Conservation (phyloP, 2,797 vertebrate genomes). For the Carcharodon carcharias region DNA sequence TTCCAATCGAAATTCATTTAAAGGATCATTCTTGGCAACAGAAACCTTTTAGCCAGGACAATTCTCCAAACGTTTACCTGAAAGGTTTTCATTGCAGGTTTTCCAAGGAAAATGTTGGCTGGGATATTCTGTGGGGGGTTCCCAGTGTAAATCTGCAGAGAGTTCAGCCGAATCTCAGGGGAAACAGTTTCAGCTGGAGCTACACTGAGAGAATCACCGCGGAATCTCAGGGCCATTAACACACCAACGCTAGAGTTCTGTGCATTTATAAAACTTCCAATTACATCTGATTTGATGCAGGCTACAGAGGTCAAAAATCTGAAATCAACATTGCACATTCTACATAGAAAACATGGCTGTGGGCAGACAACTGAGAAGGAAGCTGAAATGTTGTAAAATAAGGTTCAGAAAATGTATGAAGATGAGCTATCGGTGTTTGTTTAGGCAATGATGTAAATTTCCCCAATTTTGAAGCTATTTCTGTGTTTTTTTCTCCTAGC, state of each 20-base stretch:
- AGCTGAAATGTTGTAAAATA: background rate
- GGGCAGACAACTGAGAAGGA: background rate
- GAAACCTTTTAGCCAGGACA: background rate
- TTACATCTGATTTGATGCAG: background rate
- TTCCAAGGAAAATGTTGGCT: background rate
- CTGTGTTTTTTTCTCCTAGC: background rate
- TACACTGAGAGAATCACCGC: background rate
- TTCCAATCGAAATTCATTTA: background rate
- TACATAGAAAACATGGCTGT: background rate
- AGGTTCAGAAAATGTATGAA: background rate
- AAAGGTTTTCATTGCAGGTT: background rate
- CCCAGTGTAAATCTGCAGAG: background rate
- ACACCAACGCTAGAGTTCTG: background rate
- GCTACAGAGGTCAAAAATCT: background rate
- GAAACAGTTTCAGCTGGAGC: background rate
- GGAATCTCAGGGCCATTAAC: background rate
- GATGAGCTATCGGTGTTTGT: background rate
- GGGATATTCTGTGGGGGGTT: background rate
- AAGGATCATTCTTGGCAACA: background rate
- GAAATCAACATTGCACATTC: background rate
- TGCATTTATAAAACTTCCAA: background rate
- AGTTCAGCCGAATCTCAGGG: background rate
- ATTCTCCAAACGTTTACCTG: background rate
- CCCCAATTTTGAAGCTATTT: background rate
- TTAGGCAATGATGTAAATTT: background rate